Base-by-base conservation (phyloP, 2,797 vertebrate species). In the Mormyrus proboscirostris region DNA sequence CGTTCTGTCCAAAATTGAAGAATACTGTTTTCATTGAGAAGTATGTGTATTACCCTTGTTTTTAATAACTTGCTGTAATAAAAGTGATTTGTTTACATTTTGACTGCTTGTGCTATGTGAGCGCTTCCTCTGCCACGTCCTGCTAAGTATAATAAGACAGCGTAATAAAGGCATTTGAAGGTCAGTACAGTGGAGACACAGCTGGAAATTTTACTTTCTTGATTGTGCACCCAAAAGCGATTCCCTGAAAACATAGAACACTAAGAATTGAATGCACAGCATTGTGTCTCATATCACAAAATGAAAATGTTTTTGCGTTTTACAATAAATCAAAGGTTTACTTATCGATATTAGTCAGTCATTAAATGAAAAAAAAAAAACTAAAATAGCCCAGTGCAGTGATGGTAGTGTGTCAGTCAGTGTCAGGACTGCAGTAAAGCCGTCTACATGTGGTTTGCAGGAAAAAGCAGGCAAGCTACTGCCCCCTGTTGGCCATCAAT, bases 401-500 rank as follows among this genome's bases (percentile, higher is more conserved):
- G 49, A 55, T 14, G 29, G 22, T 6, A 16, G 84, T 86, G 7
- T 38, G 53, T 51, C 29, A 53, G 47, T 53, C 49, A 86, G 25
- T 29, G 53, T 86, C 50, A 19, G 38, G 3, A 50, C 25, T 53
- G 53, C 51, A 57, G 22, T 16, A 10, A 38, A 7, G 29, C 3
- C 29, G 33, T 16, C n/a, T 47, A 8, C 22, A 55, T 25, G 38
- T 2, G 57, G 84, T 79, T 19, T 38, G 49, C 8, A 50, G 2
- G 62, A 88, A 89, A 22, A 90, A 29, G 89, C 88, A 94, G 91
- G 92, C 90, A 90, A 89, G 92, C 93, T 93, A 94, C 93, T 94
- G 94, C 94, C 95, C 93, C 93, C 95, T 95, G 90, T 93, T 93
- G 95, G 41, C 0, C 1, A 69, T 55, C 2, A 19, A 2, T 1